Base-by-base conservation (phyloP, 2,888 invertebrate species). In the Pyrrhopygopsis socrates region DNA sequence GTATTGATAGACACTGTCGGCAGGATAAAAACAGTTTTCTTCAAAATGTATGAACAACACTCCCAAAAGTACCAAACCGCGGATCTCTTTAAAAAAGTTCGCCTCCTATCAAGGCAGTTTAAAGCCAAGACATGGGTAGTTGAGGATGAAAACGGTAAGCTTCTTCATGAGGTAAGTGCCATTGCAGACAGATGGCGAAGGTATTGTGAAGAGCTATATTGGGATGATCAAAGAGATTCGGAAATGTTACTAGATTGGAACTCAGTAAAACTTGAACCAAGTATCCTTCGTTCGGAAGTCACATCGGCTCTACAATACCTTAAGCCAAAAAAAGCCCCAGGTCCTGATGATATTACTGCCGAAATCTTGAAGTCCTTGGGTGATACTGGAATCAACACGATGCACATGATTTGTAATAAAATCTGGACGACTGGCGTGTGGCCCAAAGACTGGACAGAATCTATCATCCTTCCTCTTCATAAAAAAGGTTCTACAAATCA, bases 1-100 rank as follows among this genome's bases (percentile, higher is more conserved):
- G 11, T 22, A 67, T 67, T 65, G 15, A 34, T 11, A n/a, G 2
- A 22, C 30, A n/a, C 13, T 67, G 38, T 38, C 67, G 67, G 22
- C 11, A 2, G 2, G 67, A 67, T 20, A 67, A 22, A 22, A 67
- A 67, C 67, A 38, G 11, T 11, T 67, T 11, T 67, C 67, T 67
- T 34, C 22, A 67, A 9, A 9, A 38, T 38, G 22, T 38, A 38
- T 38, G 67, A 67, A 13, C 2, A n/a, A 1, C 67, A 68, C 18
- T 41, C 68, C 2, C 8, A 41, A 1, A 68, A 41, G 22, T 68
- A 41, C 6, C 41, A 68, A 68, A 24, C 41, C 27, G 68, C 41
- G 18, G 68, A 68, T 18, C 68, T 68, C 22, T 68, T 68, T 24
- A 68, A 68, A 18, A 68, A 68, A 68, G 68, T 68, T 18, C 22